A percentile compares a stretch with the other conserved stretches of the same genome.
phyloP scores from a whole-genome alignment of 2,797 vertebrate genomes.

The Odontamblyopus rebecca region DNA sequence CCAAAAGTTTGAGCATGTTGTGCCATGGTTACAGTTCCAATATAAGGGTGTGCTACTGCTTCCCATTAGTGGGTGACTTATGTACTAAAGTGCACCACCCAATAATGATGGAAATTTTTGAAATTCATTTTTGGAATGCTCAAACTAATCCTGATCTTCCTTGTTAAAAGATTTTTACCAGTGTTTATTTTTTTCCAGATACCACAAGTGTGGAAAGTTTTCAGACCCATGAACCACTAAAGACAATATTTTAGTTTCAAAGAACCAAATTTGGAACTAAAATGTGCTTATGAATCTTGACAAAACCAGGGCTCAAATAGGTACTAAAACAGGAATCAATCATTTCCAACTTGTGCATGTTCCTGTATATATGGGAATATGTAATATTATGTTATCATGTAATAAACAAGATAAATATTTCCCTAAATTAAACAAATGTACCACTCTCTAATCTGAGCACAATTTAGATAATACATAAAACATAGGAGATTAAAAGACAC shows the following conservation, averaged over 20 bases:
- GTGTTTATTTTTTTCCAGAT: constrained; percentile 37
- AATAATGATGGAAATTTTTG: constrained; percentile 23
- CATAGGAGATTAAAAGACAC: background rate
- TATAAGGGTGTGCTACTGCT: constrained; percentile 50
- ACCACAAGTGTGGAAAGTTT: constrained; percentile 7
- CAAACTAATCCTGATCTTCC: constrained; percentile 37
- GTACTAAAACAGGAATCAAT: background rate
- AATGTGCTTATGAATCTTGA: background rate
- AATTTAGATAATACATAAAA: background rate
- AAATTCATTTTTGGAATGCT: constrained; percentile 37
- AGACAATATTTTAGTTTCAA: background rate
- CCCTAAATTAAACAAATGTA: background rate
- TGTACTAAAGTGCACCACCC: constrained; percentile 28
- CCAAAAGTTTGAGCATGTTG: constrained; percentile 34
- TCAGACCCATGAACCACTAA: background rate
- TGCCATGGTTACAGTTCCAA: constrained; percentile 40
- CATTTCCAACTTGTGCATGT: background rate
- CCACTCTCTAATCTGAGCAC: background rate
- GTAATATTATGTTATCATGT: too few relatives aligned
- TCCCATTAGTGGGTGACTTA: constrained; percentile 29
- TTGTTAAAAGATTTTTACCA: constrained; percentile 23
- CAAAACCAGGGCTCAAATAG: background rate
- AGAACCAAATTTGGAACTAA: background rate
- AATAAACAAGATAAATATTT: too few relatives aligned
- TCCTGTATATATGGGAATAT: background rate